Conservation (phyloP, 2,113 vertebrate species). For the Cynopterus brachyotis region DNA sequence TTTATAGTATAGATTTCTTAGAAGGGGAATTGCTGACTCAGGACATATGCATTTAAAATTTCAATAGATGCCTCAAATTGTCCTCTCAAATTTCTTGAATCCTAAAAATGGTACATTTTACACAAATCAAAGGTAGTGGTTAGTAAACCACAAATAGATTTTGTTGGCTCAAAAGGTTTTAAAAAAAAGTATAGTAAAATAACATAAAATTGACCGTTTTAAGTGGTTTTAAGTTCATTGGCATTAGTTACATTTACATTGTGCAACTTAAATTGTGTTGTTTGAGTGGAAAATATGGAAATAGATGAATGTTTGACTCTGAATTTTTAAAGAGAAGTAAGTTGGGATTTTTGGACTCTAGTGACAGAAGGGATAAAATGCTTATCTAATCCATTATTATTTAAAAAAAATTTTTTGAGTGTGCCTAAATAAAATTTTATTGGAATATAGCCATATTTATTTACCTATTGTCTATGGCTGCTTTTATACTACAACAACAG, state of each 20-base stretch:
- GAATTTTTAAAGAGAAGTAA: neutral
- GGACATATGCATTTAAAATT: neutral
- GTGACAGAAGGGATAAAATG: neutral
- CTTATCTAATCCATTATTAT: neutral
- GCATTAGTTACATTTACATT: neutral
- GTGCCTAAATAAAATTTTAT: too few species aligned
- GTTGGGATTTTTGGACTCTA: neutral
- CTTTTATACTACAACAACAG: too few species aligned
- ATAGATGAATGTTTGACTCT: neutral
- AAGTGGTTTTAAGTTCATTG: neutral
- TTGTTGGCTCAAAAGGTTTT: neutral
- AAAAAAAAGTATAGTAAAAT: neutral
- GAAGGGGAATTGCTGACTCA: neutral
- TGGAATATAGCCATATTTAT: too few species aligned
- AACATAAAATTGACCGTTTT: neutral
- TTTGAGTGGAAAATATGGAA: neutral
- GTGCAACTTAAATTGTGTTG: neutral
- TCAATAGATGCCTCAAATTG: neutral
- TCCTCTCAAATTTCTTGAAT: slow-evolving; percentile 16
- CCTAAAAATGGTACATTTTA: slow-evolving; percentile 24
- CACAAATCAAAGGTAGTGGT: neutral
- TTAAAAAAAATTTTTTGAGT: too few species aligned
- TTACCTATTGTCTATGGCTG: too few species aligned
- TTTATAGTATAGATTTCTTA: neutral
- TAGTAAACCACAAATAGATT: neutral